Evolutionary conservation across 2,797 vertebrate species (phyloP).

Genomic region (Chelon labrosus): DNA sequence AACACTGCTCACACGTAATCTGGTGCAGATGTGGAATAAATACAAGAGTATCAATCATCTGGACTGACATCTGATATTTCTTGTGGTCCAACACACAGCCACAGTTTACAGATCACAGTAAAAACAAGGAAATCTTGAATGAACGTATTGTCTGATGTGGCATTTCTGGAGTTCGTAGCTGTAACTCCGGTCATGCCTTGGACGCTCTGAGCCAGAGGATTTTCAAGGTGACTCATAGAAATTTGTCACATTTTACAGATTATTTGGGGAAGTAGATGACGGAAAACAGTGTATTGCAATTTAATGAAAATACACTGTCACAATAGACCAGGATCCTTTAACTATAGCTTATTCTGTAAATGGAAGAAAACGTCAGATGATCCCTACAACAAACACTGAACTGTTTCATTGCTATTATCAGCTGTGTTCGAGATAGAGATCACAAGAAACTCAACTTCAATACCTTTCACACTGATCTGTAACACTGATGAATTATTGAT

Average conservation of each 20-base stretch:
- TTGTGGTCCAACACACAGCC: constrained; percentile 8
- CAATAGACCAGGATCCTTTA: neutral
- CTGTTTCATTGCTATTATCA: constrained; percentile 27
- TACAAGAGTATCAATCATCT: neutral
- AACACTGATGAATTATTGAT: constrained; percentile 67
- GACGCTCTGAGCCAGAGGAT: constrained; percentile 40
- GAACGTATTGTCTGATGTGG: constrained; percentile 32
- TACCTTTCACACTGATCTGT: constrained; percentile 25
- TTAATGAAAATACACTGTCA: neutral
- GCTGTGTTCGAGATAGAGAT: constrained; percentile 34
- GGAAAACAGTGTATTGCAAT: neutral
- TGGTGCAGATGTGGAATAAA: neutral
- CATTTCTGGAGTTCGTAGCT: constrained; percentile 43
- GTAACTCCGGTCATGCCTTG: constrained; percentile 73
- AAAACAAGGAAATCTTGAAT: constrained; percentile 16
- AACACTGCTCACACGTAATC: neutral
- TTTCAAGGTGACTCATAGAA: constrained; percentile 48
- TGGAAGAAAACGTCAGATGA: constrained; percentile 6
- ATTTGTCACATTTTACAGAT: constrained; percentile 50
- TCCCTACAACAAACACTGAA: constrained; percentile 9
- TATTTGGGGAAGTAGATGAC: constrained; percentile 6
- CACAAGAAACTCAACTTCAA: constrained; percentile 29
- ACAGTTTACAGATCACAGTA: constrained; percentile 6
- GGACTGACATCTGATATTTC: constrained; percentile 12
- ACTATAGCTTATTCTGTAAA: neutral